phyloP scores from a whole-genome alignment of 2,888 invertebrate species.

The Metellina segmentata region DNA sequence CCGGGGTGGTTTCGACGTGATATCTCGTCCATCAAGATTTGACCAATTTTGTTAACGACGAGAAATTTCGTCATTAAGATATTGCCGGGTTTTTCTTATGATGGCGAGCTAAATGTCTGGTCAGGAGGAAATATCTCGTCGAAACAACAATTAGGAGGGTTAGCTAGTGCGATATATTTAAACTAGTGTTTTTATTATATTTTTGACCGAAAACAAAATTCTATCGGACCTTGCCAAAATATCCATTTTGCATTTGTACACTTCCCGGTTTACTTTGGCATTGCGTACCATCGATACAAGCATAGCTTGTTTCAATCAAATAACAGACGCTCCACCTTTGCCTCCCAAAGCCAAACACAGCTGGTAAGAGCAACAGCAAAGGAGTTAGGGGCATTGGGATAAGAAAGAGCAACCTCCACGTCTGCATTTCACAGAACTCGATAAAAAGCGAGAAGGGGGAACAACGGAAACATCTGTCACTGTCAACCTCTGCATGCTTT shows the following conservation, averaged over 20 bases:
- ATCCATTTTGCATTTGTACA: neutral
- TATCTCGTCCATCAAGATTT: no score
- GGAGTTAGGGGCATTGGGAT: neutral
- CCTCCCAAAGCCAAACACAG: constrained; percentile 14
- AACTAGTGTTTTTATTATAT: no score
- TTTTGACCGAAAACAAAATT: neutral
- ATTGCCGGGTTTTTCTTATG: no score
- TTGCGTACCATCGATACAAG: no score
- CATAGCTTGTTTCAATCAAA: neutral
- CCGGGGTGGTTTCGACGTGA: no score
- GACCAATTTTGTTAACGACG: no score
- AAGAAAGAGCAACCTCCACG: neutral
- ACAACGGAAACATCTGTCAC: constrained; percentile 67
- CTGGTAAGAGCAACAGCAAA: constrained; percentile 9
- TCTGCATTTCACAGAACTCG: neutral
- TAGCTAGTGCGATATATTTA: no score
- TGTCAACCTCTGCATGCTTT: constrained; percentile 40
- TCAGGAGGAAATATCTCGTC: no score
- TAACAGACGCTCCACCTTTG: neutral
- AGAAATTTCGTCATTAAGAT: no score
- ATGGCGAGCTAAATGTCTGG: no score
- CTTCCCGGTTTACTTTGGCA: neutral
- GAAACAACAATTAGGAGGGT: no score
- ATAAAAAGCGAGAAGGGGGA: neutral
- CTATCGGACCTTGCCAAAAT: no score